Percentiles rank a stretch among this genome's conserved stretches.
Conservation (phyloP, 2,113 vertebrate genomes). For the Pholis gunnellus region DNA sequence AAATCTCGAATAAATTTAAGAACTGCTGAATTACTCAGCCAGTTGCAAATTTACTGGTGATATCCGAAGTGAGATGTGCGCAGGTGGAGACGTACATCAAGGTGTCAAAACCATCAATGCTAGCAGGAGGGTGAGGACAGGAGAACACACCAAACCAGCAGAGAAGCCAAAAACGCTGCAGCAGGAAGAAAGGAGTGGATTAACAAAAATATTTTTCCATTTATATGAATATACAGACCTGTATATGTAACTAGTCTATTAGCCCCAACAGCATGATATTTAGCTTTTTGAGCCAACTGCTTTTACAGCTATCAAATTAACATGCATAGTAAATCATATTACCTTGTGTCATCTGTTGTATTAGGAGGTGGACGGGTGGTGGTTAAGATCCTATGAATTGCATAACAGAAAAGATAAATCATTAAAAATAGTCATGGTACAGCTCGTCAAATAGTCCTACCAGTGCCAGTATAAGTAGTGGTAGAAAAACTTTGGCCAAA, state of each 20-base stretch:
- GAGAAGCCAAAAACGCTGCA: conserved; percentile 49
- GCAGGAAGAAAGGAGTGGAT: conserved; percentile 9
- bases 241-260: not conserved
- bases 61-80: not conserved
- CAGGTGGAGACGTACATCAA: conserved; percentile 20
- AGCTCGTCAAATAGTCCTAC: too few relatives aligned
- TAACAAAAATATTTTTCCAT: not conserved
- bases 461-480: too few relatives aligned
- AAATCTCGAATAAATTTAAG: too few relatives aligned
- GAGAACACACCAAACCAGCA: conserved; percentile 40
- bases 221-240: not conserved
- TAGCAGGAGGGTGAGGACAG: conserved; percentile 37
- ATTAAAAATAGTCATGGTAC: too few relatives aligned
- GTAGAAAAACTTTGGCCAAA: too few relatives aligned
- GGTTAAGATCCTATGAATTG: conserved; percentile 17
- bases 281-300: not conserved
- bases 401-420: not conserved
- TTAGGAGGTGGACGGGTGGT: not conserved
- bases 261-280: too few relatives aligned
- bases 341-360: conserved; percentile 30
- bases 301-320: not conserved
- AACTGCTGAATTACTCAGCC: not conserved
- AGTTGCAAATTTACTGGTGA: not conserved
- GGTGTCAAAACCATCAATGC: conserved; percentile 26
- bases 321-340: not conserved